Evolutionary conservation across 2,113 vertebrate genomes (phyloP).

Genomic region (Ceyx margarethae): DNA sequence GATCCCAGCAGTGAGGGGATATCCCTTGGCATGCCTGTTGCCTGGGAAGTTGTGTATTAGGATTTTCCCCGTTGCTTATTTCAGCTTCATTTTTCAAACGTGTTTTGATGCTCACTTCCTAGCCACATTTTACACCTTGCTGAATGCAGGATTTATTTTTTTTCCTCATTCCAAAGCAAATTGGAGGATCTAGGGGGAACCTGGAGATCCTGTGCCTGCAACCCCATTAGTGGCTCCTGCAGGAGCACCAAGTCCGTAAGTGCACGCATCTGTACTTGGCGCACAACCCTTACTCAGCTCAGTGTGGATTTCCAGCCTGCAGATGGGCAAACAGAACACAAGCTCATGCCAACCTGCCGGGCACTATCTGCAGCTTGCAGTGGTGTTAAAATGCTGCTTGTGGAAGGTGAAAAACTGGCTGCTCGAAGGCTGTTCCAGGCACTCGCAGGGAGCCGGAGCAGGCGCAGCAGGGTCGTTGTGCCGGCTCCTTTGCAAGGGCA

Average conservation of each 20-base stretch:
- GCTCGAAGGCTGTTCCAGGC: background rate
- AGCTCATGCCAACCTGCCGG: no score
- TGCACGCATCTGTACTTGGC: background rate
- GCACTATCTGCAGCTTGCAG: no score
- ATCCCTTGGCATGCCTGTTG: background rate
- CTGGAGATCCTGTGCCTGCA: background rate
- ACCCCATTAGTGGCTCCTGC: background rate
- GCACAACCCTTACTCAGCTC: conserved; percentile 21
- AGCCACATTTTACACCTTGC: background rate
- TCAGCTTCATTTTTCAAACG: background rate
- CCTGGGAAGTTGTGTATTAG: background rate
- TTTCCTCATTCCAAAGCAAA: conserved; percentile 1
- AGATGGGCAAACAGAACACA: no score
- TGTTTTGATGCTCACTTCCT: background rate
- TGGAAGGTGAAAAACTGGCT: background rate
- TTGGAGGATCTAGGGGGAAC: conserved; percentile 1
- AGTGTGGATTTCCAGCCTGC: no score
- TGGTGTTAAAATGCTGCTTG: background rate
- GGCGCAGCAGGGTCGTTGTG: rapidly evolving
- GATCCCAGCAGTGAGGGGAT: background rate
- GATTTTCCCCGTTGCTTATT: background rate
- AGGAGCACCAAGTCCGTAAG: background rate
- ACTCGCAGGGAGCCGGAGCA: background rate
- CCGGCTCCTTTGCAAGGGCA: background rate
- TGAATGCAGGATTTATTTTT: background rate